Percentiles rank a stretch among this genome's conserved stretches.
These are phyloP conservation scores for Latrodectus hesperus DNA, from an alignment of 2,888 invertebrate species.

Conservation along the genomic window DNA sequence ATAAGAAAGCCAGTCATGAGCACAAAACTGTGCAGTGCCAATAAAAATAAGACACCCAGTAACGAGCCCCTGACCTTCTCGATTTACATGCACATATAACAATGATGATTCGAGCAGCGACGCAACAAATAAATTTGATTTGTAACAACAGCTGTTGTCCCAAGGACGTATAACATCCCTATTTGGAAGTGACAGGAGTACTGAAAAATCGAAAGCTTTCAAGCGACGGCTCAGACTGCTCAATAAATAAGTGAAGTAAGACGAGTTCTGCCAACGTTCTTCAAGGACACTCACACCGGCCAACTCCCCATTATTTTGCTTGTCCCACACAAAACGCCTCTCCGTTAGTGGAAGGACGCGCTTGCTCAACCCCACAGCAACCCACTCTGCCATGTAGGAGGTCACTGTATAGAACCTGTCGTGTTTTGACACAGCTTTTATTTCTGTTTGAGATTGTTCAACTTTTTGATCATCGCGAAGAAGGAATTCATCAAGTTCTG, in stretches of 20 bases:
- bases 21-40: no score
- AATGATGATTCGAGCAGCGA: not conserved
- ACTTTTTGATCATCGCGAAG: no score
- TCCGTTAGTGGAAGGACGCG: constrained; percentile 31
- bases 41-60: not conserved
- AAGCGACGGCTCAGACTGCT: constrained; percentile 5
- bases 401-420: not conserved
- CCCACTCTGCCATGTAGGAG: constrained; percentile 39
- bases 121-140: constrained; percentile 6
- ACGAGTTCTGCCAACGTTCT: constrained; percentile 5
- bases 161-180: constrained; percentile 42
- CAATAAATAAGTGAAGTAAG: constrained; percentile 1
- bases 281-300: constrained; percentile 58
- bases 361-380: constrained; percentile 43
- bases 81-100: constrained; percentile 2
- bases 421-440: no score
- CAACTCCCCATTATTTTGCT: constrained; percentile 16
- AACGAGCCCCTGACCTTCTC: constrained; percentile 27
- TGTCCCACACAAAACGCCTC: constrained; percentile 58
- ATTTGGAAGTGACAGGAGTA: constrained; percentile 10
- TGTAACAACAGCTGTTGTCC: not conserved
- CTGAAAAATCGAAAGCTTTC: not conserved
- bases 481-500: no score
- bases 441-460: no score
- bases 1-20: no score